phyloP scores from a whole-genome alignment of 1,140 invertebrate species.

The Sarcophaga peregrina region DNA sequence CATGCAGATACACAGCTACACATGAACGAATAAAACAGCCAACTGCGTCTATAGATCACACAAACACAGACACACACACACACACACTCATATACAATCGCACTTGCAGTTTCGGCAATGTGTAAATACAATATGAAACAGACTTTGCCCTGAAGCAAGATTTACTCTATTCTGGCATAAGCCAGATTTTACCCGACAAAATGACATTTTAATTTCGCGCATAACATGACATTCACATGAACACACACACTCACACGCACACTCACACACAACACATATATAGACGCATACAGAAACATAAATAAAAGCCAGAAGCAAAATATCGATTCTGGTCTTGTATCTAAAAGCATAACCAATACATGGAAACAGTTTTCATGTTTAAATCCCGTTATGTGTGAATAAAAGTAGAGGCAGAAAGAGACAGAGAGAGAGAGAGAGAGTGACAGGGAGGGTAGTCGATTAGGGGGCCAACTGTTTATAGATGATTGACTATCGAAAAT shows the following conservation, averaged over 20 bases:
- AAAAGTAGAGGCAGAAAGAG: no score
- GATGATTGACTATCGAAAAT: not conserved
- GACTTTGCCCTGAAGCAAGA: constrained; percentile 13
- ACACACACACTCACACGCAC: not conserved
- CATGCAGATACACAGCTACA: not conserved
- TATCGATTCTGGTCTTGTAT: not conserved
- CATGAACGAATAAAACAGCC: not conserved
- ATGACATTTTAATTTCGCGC: constrained; percentile 40
- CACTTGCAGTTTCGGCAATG: not conserved
- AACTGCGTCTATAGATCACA: not conserved
- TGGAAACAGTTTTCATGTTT: no score
- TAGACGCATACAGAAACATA: not conserved
- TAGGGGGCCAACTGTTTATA: no score
- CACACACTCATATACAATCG: no score
- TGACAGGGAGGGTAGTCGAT: no score
- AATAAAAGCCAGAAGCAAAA: not conserved
- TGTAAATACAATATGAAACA: constrained; percentile 29
- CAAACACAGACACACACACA: no score
- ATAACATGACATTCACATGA: constrained; percentile 26
- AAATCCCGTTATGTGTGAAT: no score
- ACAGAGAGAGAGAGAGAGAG: no score
- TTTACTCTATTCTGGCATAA: constrained; percentile 19
- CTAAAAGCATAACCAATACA: not conserved
- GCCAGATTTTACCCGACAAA: constrained; percentile 30
- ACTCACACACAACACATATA: not conserved